Conservation (phyloP, 2,797 vertebrate species). For the Apodemus agrarius region DNA sequence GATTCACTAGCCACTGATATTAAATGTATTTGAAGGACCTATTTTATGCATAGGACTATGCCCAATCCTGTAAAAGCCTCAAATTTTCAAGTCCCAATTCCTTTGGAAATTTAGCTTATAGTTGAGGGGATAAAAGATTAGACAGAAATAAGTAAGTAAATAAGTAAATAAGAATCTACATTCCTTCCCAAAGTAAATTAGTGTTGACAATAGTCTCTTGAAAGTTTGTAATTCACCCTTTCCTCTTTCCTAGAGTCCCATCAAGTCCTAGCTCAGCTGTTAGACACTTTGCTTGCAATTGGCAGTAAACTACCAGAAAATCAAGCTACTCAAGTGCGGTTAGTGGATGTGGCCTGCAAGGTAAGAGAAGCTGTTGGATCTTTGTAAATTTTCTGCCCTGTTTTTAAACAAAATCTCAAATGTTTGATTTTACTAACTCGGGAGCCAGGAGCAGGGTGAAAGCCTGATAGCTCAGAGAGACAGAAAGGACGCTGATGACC, state of each 20-base stretch:
- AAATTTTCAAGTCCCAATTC: conserved; percentile 4
- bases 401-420: neutral
- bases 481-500: neutral
- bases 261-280: conserved; percentile 96
- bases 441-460: neutral
- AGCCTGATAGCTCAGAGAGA: neutral
- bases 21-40: conserved; percentile 6
- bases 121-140: conserved; percentile 4
- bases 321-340: conserved; percentile 89
- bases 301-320: conserved; percentile 94
- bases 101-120: conserved; percentile 45
- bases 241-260: conserved; percentile 92
- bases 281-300: conserved; percentile 95
- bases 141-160: neutral
- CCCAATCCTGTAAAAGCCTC: neutral
- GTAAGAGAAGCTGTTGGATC: conserved; percentile 83
- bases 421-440: neutral
- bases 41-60: neutral
- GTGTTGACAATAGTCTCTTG: neutral
- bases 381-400: neutral
- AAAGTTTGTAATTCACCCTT: neutral
- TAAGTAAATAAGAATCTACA: neutral
- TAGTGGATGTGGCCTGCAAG: conserved; percentile 97
- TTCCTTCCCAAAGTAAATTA: conserved; percentile 38
- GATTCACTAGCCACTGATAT: neutral